phyloP scores from a whole-genome alignment of 2,888 invertebrate species.

The Apamea monoglypha region DNA sequence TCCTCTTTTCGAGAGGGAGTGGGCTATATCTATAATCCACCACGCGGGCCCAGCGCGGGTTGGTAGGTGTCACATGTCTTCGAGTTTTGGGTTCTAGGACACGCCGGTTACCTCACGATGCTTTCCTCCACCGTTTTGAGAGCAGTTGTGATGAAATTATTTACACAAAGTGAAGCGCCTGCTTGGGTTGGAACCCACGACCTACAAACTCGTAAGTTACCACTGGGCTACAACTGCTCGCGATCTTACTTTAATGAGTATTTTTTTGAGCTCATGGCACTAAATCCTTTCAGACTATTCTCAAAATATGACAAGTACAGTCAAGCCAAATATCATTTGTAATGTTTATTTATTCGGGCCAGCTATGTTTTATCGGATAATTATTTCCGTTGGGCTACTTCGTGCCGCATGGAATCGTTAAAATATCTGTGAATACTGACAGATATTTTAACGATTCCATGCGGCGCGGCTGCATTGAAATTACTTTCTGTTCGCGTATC shows the following conservation, averaged over 20 bases:
- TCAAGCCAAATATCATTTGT: neutral
- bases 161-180: neutral
- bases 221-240: neutral
- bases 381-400: neutral
- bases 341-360: neutral
- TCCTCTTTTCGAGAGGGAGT: neutral
- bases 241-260: neutral
- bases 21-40: neutral
- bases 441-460: conserved; percentile 14
- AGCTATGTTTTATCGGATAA: neutral
- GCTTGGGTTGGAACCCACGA: neutral
- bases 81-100: too few species aligned
- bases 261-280: neutral
- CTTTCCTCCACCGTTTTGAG: too few species aligned
- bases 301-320: neutral
- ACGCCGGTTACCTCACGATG: too few species aligned
- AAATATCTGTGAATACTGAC: too few species aligned
- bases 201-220: neutral
- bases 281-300: neutral
- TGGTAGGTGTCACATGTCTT: too few species aligned
- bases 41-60: neutral
- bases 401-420: too few species aligned
- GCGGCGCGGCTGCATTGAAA: conserved; percentile 17
- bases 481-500: conserved; percentile 46
- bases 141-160: neutral